These are phyloP conservation scores for Diaphora mendica DNA, from an alignment of 2,888 invertebrate species.

Conservation along the genomic window DNA sequence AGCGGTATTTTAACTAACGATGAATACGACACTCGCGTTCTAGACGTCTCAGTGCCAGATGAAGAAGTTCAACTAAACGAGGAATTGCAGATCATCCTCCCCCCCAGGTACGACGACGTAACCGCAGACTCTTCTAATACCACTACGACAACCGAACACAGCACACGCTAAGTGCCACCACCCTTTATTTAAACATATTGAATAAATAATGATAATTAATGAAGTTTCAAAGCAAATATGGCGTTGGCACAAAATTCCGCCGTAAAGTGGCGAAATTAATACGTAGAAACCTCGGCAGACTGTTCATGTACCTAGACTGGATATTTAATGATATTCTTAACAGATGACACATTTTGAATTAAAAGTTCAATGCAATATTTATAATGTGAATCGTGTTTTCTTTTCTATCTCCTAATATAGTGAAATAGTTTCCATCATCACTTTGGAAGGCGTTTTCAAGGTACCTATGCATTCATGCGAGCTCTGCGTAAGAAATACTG, in stretches of 20 bases:
- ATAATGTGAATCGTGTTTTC: neutral
- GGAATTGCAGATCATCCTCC: slow-evolving; percentile 79
- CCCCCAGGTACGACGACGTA: slow-evolving; percentile 77
- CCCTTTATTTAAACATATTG: neutral
- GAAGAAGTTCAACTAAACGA: slow-evolving; percentile 76
- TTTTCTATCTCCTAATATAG: neutral
- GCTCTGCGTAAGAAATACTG: too few relatives aligned
- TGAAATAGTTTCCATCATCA: neutral
- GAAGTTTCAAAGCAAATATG: slow-evolving; percentile 43
- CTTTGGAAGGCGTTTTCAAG: neutral
- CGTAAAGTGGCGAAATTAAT: slow-evolving; percentile 55
- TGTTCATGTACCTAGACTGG: slow-evolving; percentile 68
- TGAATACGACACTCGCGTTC: slow-evolving; percentile 64
- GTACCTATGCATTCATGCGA: too few relatives aligned
- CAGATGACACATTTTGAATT: slow-evolving; percentile 15
- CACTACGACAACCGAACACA: slow-evolving; percentile 52
- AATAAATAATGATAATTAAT: slow-evolving; percentile 34
- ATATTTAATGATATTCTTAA: slow-evolving; percentile 53
- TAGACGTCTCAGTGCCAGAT: slow-evolving; percentile 69
- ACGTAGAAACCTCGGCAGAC: slow-evolving; percentile 53
- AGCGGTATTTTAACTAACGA: slow-evolving; percentile 65
- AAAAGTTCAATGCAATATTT: slow-evolving; percentile 18
- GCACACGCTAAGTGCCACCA: slow-evolving; percentile 23
- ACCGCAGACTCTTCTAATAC: slow-evolving; percentile 65
- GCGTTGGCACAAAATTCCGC: slow-evolving; percentile 54